Evolutionary conservation across 2,888 invertebrate genomes (phyloP).

Genomic region (Gnatocerus cornutus): DNA sequence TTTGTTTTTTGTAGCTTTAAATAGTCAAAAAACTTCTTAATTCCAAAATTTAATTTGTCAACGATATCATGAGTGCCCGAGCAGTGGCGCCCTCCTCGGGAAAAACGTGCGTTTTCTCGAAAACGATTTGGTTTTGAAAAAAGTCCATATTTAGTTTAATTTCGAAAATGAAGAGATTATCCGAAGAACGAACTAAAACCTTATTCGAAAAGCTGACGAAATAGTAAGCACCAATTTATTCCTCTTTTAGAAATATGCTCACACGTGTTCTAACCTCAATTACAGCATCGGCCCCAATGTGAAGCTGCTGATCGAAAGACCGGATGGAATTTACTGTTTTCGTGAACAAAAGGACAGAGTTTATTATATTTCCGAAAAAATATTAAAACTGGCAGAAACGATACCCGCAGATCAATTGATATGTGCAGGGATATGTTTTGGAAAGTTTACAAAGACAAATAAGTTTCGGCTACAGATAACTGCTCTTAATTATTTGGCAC

Average conservation of each 20-base stretch:
- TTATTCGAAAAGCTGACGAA: slow-evolving; percentile 94
- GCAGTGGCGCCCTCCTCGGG: no score
- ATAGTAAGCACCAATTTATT: slow-evolving; percentile 81
- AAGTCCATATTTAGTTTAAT: no score
- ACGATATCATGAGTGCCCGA: no score
- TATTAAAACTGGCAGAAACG: slow-evolving; percentile 83
- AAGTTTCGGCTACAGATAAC: slow-evolving; percentile 95
- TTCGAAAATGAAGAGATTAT: slow-evolving; percentile 86
- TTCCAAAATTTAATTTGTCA: no score
- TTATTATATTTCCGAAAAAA: slow-evolving; percentile 91
- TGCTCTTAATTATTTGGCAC: slow-evolving; percentile 93
- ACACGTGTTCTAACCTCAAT: slow-evolving; percentile 16
- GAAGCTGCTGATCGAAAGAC: slow-evolving; percentile 92
- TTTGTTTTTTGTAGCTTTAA: no score
- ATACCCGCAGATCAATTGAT: slow-evolving; percentile 83
- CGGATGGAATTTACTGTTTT: slow-evolving; percentile 98
- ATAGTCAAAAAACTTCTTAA: no score
- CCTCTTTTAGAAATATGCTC: slow-evolving; percentile 31
- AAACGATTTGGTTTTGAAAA: no score
- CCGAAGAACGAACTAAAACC: slow-evolving; percentile 89
- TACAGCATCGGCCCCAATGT: slow-evolving; percentile 95
- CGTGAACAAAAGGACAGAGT: slow-evolving; percentile 93
- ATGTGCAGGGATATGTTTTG: slow-evolving; percentile 96
- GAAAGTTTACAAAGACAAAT: slow-evolving; percentile 96
- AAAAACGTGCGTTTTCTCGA: no score